Percentiles rank a stretch among this genome's conserved stretches.
Evolutionary conservation across 2,113 vertebrate genomes (phyloP).

Genomic region (Oenanthe oenanthe): DNA sequence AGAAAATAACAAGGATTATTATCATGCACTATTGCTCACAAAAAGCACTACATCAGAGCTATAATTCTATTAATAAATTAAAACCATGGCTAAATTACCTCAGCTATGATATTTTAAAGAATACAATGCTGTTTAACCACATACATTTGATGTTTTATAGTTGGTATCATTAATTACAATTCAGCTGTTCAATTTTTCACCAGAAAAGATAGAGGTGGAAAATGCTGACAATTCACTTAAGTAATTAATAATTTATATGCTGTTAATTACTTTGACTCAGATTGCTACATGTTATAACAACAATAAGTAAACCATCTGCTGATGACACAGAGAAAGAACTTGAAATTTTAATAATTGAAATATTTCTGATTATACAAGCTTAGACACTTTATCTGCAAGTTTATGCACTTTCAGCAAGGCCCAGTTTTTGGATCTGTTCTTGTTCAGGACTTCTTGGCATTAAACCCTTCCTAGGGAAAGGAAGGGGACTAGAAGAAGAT

Average conservation of each 20-base stretch:
- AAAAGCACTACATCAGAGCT: neutral
- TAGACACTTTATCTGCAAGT: neutral
- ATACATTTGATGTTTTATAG: neutral
- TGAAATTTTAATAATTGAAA: slow-evolving; percentile 65
- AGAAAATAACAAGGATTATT: neutral
- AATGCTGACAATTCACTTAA: slow-evolving; percentile 61
- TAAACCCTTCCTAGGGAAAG: neutral
- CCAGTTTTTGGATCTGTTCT: neutral
- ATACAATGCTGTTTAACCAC: neutral
- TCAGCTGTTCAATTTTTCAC: slow-evolving; percentile 28
- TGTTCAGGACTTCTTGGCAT: neutral
- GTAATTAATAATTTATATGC: slow-evolving; percentile 68
- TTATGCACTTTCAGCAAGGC: neutral
- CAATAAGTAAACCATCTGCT: slow-evolving; percentile 67
- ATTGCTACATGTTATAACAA: slow-evolving; percentile 39
- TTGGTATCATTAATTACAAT: neutral
- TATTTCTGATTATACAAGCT: neutral
- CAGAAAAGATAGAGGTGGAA: slow-evolving; percentile 25
- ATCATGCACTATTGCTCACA: neutral
- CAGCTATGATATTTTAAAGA: neutral
- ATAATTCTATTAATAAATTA: neutral
- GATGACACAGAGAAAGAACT: slow-evolving; percentile 42
- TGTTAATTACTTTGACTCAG: slow-evolving; percentile 73
- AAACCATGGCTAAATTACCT: neutral
- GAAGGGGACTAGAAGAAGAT: neutral